Conservation (phyloP, 2,888 invertebrate genomes). For the Hofmannophila pseudospretella region DNA sequence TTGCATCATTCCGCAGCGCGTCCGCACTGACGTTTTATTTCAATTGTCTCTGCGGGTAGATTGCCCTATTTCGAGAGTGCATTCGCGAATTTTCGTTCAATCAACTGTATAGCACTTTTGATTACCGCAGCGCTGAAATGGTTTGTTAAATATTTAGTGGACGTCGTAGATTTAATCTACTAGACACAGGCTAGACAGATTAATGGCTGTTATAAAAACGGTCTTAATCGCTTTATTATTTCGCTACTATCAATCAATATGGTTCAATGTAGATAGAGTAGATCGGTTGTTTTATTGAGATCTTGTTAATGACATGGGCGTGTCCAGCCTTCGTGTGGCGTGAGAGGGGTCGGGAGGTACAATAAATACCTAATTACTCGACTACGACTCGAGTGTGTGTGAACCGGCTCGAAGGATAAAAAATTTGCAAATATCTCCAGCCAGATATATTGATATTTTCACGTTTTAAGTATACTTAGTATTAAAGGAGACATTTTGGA, state of each 20-base stretch:
- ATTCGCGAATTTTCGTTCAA: constrained; percentile 51
- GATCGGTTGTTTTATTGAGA: no score
- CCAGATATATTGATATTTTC: no score
- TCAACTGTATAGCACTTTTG: constrained; percentile 46
- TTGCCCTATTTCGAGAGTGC: constrained; percentile 65
- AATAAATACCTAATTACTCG: no score
- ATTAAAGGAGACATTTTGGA: no score
- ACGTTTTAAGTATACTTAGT: no score
- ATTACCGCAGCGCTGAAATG: constrained; percentile 25
- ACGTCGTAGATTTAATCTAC: constrained; percentile 2
- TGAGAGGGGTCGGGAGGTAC: no score
- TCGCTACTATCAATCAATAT: not conserved
- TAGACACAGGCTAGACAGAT: not conserved
- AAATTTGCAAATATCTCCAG: no score
- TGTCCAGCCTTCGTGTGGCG: no score
- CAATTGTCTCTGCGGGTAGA: constrained; percentile 71
- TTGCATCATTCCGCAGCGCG: constrained; percentile 8
- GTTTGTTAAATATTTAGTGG: constrained; percentile 12
- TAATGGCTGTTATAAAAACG: not conserved
- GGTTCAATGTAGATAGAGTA: no score
- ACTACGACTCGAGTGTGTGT: no score
- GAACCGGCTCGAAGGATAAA: no score
- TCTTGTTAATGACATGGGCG: no score
- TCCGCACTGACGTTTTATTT: constrained; percentile 56
- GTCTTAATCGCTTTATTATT: not conserved